Conservation (phyloP, 2,888 invertebrate genomes). For the Netelia melanura region DNA sequence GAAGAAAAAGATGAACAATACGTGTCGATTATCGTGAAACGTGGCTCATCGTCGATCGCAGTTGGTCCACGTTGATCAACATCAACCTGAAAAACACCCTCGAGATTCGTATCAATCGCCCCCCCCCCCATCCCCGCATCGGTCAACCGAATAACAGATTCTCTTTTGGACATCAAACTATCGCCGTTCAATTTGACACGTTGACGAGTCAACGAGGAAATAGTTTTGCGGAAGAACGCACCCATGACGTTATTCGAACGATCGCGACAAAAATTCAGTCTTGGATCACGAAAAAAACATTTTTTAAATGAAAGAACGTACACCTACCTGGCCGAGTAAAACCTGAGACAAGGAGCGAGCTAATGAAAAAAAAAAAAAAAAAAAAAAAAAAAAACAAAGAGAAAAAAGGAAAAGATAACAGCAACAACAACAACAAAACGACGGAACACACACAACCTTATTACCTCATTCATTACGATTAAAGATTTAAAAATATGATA, state of each 20-base stretch:
- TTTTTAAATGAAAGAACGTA: slow-evolving; percentile 1
- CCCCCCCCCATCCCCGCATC: too few relatives aligned
- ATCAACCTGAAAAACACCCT: background rate
- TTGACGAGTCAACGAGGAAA: slow-evolving; percentile 3
- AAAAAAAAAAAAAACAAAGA: slow-evolving; percentile 28
- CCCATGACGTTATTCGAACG: background rate
- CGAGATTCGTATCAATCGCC: background rate
- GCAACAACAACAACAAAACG: slow-evolving; percentile 59
- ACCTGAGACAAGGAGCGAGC: slow-evolving; percentile 26
- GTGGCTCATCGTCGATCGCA: slow-evolving; percentile 22
- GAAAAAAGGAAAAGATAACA: slow-evolving; percentile 41
- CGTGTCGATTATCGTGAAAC: slow-evolving; percentile 15
- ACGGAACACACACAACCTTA: slow-evolving; percentile 83
- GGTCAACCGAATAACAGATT: slow-evolving; percentile 15
- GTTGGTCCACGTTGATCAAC: background rate
- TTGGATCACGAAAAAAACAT: slow-evolving; percentile 19
- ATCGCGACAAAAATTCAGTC: slow-evolving; percentile 1
- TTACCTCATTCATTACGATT: slow-evolving; percentile 84
- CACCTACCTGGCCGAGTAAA: slow-evolving; percentile 34
- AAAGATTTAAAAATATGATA: slow-evolving; percentile 81
- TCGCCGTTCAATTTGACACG: slow-evolving; percentile 24
- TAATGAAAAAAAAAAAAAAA: slow-evolving; percentile 25
- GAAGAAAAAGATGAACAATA: background rate
- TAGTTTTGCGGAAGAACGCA: background rate
- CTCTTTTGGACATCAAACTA: background rate